phyloP scores from a whole-genome alignment of 2,797 vertebrate genomes.

The Stomatorhinus walkeri region DNA sequence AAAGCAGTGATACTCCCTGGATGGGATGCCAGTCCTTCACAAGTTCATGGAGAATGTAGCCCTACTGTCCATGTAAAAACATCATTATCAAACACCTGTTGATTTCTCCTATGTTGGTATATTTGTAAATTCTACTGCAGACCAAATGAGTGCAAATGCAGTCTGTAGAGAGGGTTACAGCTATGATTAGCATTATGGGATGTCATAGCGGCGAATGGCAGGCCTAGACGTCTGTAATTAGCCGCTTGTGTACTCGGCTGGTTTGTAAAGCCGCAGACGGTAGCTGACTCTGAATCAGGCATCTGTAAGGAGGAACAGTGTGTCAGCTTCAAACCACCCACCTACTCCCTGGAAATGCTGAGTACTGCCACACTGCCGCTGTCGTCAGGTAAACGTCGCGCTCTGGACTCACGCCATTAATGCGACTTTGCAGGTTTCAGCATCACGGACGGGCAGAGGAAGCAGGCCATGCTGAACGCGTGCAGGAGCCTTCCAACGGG shows the following conservation, averaged over 20 bases:
- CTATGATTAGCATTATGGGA: background rate
- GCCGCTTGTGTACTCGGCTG: background rate
- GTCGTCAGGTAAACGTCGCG: background rate
- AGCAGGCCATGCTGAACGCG: conserved; percentile 89
- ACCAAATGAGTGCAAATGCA: background rate
- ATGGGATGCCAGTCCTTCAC: background rate
- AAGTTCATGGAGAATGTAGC: background rate
- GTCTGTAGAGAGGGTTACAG: background rate
- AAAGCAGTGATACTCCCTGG: background rate
- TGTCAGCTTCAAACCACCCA: background rate
- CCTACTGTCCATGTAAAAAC: background rate
- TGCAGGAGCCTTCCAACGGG: conserved; percentile 76
- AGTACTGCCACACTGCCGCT: background rate
- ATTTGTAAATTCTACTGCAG: background rate
- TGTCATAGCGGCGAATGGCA: background rate
- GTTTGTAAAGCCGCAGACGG: background rate
- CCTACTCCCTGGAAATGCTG: background rate
- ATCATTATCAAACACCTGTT: background rate
- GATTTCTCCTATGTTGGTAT: background rate
- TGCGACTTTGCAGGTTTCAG: conserved; percentile 67
- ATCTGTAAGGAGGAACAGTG: background rate
- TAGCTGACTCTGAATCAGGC: background rate
- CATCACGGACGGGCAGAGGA: conserved; percentile 88
- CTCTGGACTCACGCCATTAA: background rate
- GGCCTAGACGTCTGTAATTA: background rate